phyloP scores from a whole-genome alignment of 2,888 invertebrate species.

The Meta bourneti region DNA sequence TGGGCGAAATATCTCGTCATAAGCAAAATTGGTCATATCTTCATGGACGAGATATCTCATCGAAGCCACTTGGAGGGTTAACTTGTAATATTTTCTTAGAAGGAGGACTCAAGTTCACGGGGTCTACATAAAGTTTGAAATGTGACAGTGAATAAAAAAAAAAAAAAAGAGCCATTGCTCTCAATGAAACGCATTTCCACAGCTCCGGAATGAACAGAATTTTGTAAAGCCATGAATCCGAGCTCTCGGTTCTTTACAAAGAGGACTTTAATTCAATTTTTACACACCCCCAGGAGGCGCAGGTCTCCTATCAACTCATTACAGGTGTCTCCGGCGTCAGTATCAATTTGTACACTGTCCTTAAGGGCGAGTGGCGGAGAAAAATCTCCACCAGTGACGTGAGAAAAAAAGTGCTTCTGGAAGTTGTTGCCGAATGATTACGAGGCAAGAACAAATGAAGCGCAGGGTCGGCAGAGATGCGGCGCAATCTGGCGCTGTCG shows the following conservation, averaged over 20 bases:
- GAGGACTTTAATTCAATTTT: not conserved
- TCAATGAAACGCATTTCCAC: too few relatives aligned
- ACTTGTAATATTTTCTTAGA: too few relatives aligned
- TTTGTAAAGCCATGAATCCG: too few relatives aligned
- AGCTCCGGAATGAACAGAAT: too few relatives aligned
- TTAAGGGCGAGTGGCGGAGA: conserved; percentile 18
- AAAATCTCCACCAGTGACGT: conserved; percentile 1
- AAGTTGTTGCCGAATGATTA: conserved; percentile 53
- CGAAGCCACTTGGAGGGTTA: too few relatives aligned
- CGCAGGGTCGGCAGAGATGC: not conserved
- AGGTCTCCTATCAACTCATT: conserved; percentile 39
- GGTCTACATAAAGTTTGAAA: too few relatives aligned
- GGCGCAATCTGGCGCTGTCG: conserved; percentile 25
- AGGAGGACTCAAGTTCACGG: too few relatives aligned
- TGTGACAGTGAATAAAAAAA: too few relatives aligned
- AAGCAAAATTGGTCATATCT: too few relatives aligned
- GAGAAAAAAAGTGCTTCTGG: conserved; percentile 6
- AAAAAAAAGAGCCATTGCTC: too few relatives aligned
- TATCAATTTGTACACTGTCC: conserved; percentile 33
- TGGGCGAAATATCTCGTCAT: too few relatives aligned
- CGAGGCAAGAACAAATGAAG: conserved; percentile 28
- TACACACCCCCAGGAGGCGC: not conserved
- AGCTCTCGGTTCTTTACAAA: not conserved
- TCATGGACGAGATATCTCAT: too few relatives aligned
- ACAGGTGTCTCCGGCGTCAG: conserved; percentile 34